A percentile compares a stretch with the other conserved stretches of the same genome.
phyloP scores from a whole-genome alignment of 2,113 vertebrate genomes.

The Rousettus leschenaultii region DNA sequence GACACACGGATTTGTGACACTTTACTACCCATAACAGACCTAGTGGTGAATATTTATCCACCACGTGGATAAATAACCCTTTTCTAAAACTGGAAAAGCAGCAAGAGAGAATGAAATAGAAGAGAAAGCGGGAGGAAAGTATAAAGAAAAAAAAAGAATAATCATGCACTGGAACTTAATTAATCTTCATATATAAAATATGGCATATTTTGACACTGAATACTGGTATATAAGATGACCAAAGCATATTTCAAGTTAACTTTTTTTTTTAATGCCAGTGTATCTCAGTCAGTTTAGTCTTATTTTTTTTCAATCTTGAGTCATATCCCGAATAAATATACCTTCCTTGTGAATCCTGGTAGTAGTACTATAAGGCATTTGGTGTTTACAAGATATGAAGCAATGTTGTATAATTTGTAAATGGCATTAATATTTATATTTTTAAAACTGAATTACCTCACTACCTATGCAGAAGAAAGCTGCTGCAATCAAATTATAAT shows the following conservation, averaged over 20 bases:
- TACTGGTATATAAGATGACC: neutral
- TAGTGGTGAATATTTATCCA: neutral
- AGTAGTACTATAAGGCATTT: neutral
- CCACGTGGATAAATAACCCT: neutral
- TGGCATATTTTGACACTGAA: neutral
- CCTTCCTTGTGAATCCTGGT: neutral
- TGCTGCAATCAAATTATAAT: conserved; percentile 33
- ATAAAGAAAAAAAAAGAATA: neutral
- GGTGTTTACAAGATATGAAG: neutral
- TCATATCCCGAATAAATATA: neutral
- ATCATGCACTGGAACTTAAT: neutral
- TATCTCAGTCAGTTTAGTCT: neutral
- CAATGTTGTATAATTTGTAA: neutral
- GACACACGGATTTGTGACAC: neutral
- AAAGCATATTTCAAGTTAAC: neutral
- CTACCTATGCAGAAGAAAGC: conserved; percentile 8
- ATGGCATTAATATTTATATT: conserved; percentile 3
- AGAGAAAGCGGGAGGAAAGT: neutral
- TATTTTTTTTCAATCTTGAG: neutral
- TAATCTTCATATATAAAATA: neutral
- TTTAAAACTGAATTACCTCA: conserved; percentile 31
- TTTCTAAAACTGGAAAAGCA: neutral
- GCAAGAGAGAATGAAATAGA: neutral
- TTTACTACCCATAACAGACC: neutral
- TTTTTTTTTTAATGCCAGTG: neutral